A percentile compares a stretch with the other conserved stretches of the same genome.
Evolutionary conservation across 2,888 invertebrate species (phyloP).

Genomic region (Polymixis flavicincta): DNA sequence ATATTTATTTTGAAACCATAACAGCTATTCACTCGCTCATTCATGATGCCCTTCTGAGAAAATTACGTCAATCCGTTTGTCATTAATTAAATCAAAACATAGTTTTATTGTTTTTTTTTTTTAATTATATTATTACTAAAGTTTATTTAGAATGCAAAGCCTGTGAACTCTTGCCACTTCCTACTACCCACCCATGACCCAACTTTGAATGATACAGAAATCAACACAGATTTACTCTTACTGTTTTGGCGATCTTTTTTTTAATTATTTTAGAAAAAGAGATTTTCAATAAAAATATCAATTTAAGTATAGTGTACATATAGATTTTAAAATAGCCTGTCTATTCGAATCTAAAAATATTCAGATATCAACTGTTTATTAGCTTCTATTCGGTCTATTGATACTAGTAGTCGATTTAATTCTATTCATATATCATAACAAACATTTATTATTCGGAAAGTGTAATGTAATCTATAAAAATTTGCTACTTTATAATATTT

Average conservation of each 20-base stretch:
- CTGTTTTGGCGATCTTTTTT: slow-evolving; percentile 62
- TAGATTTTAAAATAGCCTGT: slow-evolving; percentile 74
- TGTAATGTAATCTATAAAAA: slow-evolving; percentile 52
- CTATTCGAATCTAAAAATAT: slow-evolving; percentile 72
- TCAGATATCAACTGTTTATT: slow-evolving; percentile 71
- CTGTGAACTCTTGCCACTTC: slow-evolving; percentile 73
- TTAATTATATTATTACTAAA: slow-evolving; percentile 4
- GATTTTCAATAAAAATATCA: slow-evolving; percentile 74
- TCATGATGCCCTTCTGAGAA: slow-evolving; percentile 57
- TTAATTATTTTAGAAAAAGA: slow-evolving; percentile 65
- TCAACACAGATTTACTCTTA: slow-evolving; percentile 78
- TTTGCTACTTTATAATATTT: slow-evolving; percentile 64
- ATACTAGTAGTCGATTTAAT: slow-evolving; percentile 64
- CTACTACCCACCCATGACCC: slow-evolving; percentile 70
- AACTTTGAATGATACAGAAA: slow-evolving; percentile 71
- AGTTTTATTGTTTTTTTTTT: slow-evolving; percentile 24
- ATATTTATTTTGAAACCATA: slow-evolving; percentile 32
- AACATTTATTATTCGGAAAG: slow-evolving; percentile 24
- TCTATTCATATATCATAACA: slow-evolving; percentile 64
- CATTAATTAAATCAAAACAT: slow-evolving; percentile 43
- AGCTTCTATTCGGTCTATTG: slow-evolving; percentile 81
- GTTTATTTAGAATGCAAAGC: slow-evolving; percentile 58
- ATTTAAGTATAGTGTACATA: slow-evolving; percentile 69
- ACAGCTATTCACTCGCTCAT: slow-evolving; percentile 57
- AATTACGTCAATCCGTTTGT: slow-evolving; percentile 47